Percentiles rank a stretch among this genome's conserved stretches.
Conservation (phyloP, 2,888 invertebrate species). For the Drosophila trichaetosa region DNA sequence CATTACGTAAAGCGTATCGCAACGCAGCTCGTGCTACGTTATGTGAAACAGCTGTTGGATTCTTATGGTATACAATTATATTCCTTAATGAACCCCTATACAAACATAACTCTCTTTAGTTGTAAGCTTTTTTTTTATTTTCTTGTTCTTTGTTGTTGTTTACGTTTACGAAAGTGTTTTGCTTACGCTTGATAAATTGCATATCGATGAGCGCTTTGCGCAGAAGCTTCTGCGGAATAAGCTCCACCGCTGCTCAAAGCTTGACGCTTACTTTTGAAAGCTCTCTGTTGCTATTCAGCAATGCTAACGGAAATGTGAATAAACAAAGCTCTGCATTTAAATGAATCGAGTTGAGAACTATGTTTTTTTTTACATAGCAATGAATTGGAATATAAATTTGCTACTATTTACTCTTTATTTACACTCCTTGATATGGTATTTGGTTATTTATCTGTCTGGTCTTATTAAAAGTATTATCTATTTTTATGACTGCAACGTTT, state of each 20-base stretch:
- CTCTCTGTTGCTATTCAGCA: conserved; percentile 30
- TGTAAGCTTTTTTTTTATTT: background rate
- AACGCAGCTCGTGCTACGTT: conserved; percentile 4
- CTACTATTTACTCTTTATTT: background rate
- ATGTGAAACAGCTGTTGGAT: conserved; percentile 56
- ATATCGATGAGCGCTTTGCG: conserved; percentile 13
- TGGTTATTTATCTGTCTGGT: background rate
- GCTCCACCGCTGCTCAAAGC: conserved; percentile 43
- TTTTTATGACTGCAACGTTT: conserved; percentile 12
- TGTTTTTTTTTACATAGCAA: background rate
- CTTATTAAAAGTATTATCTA: conserved; percentile 13
- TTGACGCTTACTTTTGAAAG: conserved; percentile 32
- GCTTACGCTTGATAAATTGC: conserved; percentile 14
- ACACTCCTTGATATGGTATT: background rate
- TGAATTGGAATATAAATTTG: background rate
- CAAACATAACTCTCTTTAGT: background rate
- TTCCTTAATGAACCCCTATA: conserved; percentile 1
- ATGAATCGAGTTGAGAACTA: background rate
- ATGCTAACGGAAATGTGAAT: conserved; percentile 17
- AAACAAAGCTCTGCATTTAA: conserved; percentile 5
- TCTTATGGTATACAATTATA: background rate
- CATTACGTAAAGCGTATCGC: conserved; percentile 14
- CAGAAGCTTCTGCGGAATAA: conserved; percentile 61
- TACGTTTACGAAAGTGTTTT: conserved; percentile 27
- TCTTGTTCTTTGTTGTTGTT: background rate